Base-by-base conservation (phyloP, 2,797 vertebrate species). In the Valencia hispanica region DNA sequence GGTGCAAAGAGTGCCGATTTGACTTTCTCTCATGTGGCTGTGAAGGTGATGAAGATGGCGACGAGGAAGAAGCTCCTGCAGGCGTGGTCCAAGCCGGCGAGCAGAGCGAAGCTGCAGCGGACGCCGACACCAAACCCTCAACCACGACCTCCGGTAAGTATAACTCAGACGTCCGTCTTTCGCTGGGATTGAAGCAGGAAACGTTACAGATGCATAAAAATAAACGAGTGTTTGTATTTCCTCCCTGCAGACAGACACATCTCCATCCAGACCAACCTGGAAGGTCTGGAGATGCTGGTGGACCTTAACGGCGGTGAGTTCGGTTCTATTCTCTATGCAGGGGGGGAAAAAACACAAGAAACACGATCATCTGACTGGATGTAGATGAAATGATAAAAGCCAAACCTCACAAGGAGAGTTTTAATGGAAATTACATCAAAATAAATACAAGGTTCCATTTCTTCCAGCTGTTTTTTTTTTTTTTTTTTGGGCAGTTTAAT, bases 221-320 rank as follows among this genome's bases (percentile, higher is more conserved):
- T 66, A 15, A 66, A 39, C 4, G 11, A 25, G 4, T 71, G 48
- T 70, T 39, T 34, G 14, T 7, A 6, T n/a, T n/a, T 70, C 15
- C 34, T 78, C 25, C 87, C 36, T 73, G 83, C 93, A 99, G 98
- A 97, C 76, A 96, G 95, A 92, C 98, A 99, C 81, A 91, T 97
- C 79, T 99, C 98, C 70, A 98, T 99, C 92, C 98, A 99, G 83
- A 95, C 94, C 27, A 90, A 94, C 8, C 94, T 99, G 83, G 95
- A 96, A 57, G 97, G 97, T n/a, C 94, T 99, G 7, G 96, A 97
- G 93, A 95, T 91, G 79, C 94, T 99, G 80, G 96, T 96, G 61
- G 95, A 96, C 69, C 84, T 97, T 74, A 94, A 93, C 65, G 96
- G 96, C 87, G 95, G 95, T 94, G 89, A 93, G 92, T 92, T 61